A percentile compares a stretch with the other conserved stretches of the same genome.
These are phyloP conservation scores for Cyclargus thomasi DNA, from an alignment of 1,140 invertebrate genomes.

Conservation along the genomic window DNA sequence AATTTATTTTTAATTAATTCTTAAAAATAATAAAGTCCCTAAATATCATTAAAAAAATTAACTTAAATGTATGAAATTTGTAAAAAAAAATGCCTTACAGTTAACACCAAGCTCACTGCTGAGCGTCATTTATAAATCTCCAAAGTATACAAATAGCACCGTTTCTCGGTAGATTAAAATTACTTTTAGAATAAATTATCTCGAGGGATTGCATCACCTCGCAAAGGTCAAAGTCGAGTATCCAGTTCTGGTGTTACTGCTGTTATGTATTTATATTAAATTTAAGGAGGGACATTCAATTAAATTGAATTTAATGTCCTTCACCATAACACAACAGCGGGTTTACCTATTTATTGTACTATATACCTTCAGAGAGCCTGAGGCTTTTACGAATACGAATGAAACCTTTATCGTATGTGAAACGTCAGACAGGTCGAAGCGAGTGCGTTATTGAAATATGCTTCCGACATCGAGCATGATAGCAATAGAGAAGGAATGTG, in stretches of 20 bases:
- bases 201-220: background rate
- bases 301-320: too few species aligned
- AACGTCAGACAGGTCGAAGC: background rate
- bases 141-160: background rate
- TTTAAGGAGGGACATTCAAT: too few species aligned
- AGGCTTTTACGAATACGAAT: background rate
- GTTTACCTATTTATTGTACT: background rate
- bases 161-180: background rate
- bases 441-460: conserved; percentile 3
- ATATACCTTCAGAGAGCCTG: background rate
- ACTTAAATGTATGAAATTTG: too few species aligned
- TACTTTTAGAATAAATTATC: background rate
- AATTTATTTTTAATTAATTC: too few species aligned
- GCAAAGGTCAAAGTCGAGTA: background rate
- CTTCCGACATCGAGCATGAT: background rate
- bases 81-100: too few species aligned
- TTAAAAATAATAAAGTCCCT: too few species aligned
- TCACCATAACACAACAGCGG: too few species aligned
- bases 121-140: too few species aligned
- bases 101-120: too few species aligned
- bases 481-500: too few species aligned
- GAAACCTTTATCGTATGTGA: background rate
- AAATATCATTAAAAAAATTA: too few species aligned
- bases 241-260: background rate
- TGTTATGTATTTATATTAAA: background rate